Evolutionary conservation across 2,888 invertebrate genomes (phyloP).

Genomic region (Masnerella sp.): DNA sequence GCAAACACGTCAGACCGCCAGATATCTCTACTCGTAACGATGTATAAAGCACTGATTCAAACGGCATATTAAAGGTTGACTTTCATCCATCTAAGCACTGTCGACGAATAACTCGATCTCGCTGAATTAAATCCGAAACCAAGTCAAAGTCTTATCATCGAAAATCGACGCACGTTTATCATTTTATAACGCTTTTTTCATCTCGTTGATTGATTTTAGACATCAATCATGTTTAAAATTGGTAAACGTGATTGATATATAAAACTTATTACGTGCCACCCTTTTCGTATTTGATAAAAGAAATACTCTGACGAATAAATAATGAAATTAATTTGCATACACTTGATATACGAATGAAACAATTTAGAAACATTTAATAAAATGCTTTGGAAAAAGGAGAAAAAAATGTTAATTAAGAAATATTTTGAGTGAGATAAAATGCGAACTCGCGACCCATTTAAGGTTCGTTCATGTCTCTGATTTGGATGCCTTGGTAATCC

Average conservation of each 20-base stretch:
- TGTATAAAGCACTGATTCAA: constrained; percentile 73
- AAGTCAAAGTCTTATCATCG: constrained; percentile 64
- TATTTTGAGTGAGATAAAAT: constrained; percentile 1
- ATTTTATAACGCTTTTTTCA: too few species aligned
- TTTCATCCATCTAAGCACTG: constrained; percentile 68
- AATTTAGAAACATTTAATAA: too few species aligned
- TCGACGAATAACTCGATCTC: constrained; percentile 68
- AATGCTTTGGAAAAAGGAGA: too few species aligned
- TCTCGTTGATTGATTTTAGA: too few species aligned
- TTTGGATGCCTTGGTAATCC: constrained; percentile 74
- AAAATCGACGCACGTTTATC: constrained; percentile 64
- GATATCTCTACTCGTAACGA: constrained; percentile 69
- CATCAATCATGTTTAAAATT: too few species aligned
- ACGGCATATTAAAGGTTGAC: constrained; percentile 74
- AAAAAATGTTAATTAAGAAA: too few species aligned
- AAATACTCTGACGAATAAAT: too few species aligned
- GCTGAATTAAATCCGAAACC: constrained; percentile 58
- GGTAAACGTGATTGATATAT: too few species aligned
- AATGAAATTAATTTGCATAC: too few species aligned
- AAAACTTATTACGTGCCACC: too few species aligned
- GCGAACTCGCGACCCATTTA: constrained; percentile 64
- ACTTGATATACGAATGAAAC: too few species aligned
- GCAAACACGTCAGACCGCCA: constrained; percentile 73
- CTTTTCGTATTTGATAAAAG: too few species aligned
- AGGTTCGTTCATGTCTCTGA: constrained; percentile 65